Evolutionary conservation across 2,113 vertebrate species (phyloP).

Genomic region (Scomber colias): DNA sequence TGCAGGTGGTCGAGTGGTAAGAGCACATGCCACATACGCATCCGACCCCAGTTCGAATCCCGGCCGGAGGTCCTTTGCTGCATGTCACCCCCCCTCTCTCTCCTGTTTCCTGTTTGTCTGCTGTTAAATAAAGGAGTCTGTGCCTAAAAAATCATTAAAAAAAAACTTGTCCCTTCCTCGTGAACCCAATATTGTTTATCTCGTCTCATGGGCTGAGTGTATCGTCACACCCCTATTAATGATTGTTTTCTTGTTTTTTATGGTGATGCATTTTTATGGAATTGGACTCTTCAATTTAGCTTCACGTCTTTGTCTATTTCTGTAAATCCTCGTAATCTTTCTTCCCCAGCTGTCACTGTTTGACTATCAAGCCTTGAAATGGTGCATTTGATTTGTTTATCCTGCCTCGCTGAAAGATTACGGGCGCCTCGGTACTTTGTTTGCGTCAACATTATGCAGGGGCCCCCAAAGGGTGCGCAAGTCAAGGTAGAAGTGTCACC

Average conservation of each 20-base stretch:
- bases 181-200: too few species aligned
- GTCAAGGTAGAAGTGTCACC: conserved; percentile 50
- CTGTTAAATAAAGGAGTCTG: too few species aligned
- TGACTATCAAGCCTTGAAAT: conserved; percentile 34
- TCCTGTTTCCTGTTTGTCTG: too few species aligned
- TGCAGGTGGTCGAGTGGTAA: too few species aligned
- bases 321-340: not conserved
- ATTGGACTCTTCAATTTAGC: not conserved
- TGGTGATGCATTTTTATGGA: not conserved
- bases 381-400: conserved; percentile 34
- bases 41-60: too few species aligned
- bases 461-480: not conserved
- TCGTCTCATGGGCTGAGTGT: too few species aligned
- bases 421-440: conserved; percentile 14
- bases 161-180: too few species aligned
- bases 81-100: too few species aligned
- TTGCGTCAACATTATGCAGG: conserved; percentile 14
- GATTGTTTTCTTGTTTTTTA: not conserved
- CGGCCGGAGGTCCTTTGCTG: too few species aligned
- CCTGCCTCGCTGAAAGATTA: conserved; percentile 17
- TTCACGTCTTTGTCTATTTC: not conserved
- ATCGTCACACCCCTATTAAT: too few species aligned
- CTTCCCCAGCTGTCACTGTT: not conserved
- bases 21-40: too few species aligned
- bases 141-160: too few species aligned